These are phyloP conservation scores for Poeciliopsis infans DNA, from an alignment of 2,797 vertebrate genomes.

Conservation along the genomic window DNA sequence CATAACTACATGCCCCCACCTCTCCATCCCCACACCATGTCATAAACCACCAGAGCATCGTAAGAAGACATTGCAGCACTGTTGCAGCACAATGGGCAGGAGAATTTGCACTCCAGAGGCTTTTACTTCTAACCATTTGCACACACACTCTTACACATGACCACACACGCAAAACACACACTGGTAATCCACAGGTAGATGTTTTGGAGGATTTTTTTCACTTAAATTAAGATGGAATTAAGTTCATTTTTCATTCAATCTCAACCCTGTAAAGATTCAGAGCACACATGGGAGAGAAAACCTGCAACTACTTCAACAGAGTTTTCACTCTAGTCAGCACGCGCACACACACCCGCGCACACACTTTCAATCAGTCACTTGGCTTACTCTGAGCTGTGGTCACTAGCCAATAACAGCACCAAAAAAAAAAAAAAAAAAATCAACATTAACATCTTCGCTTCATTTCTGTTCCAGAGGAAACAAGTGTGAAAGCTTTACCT, in stretches of 20 bases:
- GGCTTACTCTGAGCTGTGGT: slow-evolving; percentile 33
- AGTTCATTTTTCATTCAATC: slow-evolving; percentile 8
- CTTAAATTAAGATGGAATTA: background rate
- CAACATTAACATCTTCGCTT: slow-evolving; percentile 17
- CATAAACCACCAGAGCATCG: slow-evolving; percentile 20
- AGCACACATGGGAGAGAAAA: slow-evolving; percentile 34
- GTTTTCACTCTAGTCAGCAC: slow-evolving; percentile 60
- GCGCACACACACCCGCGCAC: slow-evolving; percentile 12
- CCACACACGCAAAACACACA: background rate
- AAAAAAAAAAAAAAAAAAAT: background rate
- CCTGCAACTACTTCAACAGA: slow-evolving; percentile 46
- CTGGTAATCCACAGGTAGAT: background rate
- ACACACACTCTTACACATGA: background rate
- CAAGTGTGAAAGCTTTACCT: slow-evolving; percentile 62
- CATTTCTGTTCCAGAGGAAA: slow-evolving; percentile 24
- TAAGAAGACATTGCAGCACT: slow-evolving; percentile 52
- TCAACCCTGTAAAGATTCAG: slow-evolving; percentile 8
- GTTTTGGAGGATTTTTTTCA: background rate
- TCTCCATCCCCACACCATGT: slow-evolving; percentile 26
- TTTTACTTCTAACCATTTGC: slow-evolving; percentile 13
- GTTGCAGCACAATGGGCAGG: slow-evolving; percentile 45
- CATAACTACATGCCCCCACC: slow-evolving; percentile 39
- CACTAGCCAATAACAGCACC: slow-evolving; percentile 21
- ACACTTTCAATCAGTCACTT: slow-evolving; percentile 43
- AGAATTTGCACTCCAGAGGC: slow-evolving; percentile 28